Evolutionary conservation across 2,888 invertebrate genomes (phyloP), one percentile per base, ranked within the genome.

Genomic region (Maniola hyperantus): DNA sequence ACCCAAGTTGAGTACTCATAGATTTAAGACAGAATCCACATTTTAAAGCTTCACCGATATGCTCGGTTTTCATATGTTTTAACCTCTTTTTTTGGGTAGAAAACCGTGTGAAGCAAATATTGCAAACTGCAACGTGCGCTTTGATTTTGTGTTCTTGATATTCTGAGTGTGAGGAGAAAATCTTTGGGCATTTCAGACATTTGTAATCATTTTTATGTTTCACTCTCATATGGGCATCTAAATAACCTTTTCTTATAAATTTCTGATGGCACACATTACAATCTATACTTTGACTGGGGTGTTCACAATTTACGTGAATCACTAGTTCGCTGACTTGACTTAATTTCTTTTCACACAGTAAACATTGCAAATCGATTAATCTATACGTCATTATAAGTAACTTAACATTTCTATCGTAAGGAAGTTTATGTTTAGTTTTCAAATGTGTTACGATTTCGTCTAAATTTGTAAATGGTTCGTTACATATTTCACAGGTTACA

Each of bases 51-150:
- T 79, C 79, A 6, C 74, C 70, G 0, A 76, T 74, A 65, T 89
- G 90, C 5, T 85, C 80, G 1, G 66, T 65, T 72, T 87, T 88
- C 78, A 88, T 84, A 70, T 91, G 90, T 18, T 78, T 78, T 34
- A 88, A 70, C 26, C 85, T 79, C 67, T 82, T 81, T 6, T 73
- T 75, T 7, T 81, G 74, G 0, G 85, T 81, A 0, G 84, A 71
- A 70, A 89, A 90, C 0, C 79, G 78, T 70, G 79, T 74, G 7
- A 85, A 85, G 66, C 89, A 90, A 10, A 90, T 72, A 62, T 87
- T 89, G 69, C 90, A 90, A 5, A 78, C 77, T 0, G 87, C 87
- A 0, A 79, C 64, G 63, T 90, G 90, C 0, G 79, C 77, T 44
- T 80, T 81, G 10, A 73, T 71, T 67, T 82, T 87, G 60, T 91